Percentiles rank a stretch among this genome's conserved stretches.
phyloP scores from a whole-genome alignment of 2,113 vertebrate species.

The Rhabdomys dilectus region DNA sequence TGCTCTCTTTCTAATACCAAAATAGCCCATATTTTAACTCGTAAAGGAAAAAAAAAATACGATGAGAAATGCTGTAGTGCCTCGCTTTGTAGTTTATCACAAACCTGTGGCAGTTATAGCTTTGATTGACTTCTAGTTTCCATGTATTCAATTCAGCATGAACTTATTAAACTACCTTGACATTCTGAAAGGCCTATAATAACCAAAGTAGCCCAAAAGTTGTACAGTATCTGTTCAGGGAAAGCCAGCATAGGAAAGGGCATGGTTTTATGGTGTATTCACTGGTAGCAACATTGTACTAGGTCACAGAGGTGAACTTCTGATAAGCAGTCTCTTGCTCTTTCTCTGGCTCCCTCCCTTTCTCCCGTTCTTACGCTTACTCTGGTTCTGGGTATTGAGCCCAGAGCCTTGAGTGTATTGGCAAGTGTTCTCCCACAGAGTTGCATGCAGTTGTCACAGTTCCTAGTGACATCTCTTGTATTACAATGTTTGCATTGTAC shows the following conservation, averaged over 20 bases:
- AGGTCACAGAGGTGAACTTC: neutral
- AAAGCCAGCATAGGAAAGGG: neutral
- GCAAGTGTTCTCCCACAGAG: no score
- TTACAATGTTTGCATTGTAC: neutral
- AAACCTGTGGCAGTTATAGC: neutral
- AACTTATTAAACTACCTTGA: neutral
- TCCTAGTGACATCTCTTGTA: neutral
- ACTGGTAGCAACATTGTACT: neutral
- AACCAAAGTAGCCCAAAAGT: neutral
- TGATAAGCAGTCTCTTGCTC: neutral
- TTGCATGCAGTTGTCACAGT: neutral
- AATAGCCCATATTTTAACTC: neutral
- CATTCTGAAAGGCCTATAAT: neutral
- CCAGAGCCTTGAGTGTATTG: neutral
- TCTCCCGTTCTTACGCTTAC: neutral
- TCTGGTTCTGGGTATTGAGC: neutral
- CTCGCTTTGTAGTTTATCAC: neutral
- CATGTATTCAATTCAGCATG: neutral
- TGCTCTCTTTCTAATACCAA: neutral
- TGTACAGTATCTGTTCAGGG: neutral
- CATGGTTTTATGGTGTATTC: neutral
- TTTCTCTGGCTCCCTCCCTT: neutral
- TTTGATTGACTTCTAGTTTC: neutral
- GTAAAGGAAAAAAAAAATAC: neutral
- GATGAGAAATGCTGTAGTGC: neutral